Evolutionary conservation across 2,888 invertebrate species (phyloP).

Genomic region (Epirrhoe alternata): DNA sequence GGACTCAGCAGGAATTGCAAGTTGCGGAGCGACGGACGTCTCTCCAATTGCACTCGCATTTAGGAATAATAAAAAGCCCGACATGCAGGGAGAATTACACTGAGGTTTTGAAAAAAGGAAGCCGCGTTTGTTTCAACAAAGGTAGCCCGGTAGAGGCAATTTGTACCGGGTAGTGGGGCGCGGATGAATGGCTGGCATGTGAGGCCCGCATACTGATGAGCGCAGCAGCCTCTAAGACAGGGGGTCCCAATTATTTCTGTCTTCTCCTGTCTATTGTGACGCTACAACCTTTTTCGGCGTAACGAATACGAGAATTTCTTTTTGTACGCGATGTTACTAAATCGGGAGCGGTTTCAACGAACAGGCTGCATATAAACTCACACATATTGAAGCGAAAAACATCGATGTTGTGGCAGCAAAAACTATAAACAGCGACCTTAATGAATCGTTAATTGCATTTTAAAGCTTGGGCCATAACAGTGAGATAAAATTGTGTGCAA

Average conservation of each 20-base stretch:
- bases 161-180: constrained; percentile 68
- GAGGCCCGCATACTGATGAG: constrained; percentile 72
- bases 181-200: constrained; percentile 66
- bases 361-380: constrained; percentile 33
- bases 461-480: constrained; percentile 51
- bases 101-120: constrained; percentile 49
- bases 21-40: constrained; percentile 49
- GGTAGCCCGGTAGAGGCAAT: constrained; percentile 66
- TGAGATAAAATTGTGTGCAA: constrained; percentile 64
- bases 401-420: constrained; percentile 41
- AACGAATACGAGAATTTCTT: constrained; percentile 44
- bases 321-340: constrained; percentile 42
- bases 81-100: constrained; percentile 41
- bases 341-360: constrained; percentile 34
- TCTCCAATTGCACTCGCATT: constrained; percentile 69
- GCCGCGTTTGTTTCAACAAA: constrained; percentile 61
- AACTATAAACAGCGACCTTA: constrained; percentile 48
- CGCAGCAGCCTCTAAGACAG: constrained; percentile 51
- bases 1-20: constrained; percentile 37
- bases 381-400: constrained; percentile 43
- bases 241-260: constrained; percentile 64
- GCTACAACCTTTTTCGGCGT: constrained; percentile 49
- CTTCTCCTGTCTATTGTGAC: constrained; percentile 56
- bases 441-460: constrained; percentile 60
- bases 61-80: constrained; percentile 55